A percentile compares a stretch with the other conserved stretches of the same genome.
Conservation (phyloP, 2,113 vertebrate genomes). For the Nyctereutes procyonoides region DNA sequence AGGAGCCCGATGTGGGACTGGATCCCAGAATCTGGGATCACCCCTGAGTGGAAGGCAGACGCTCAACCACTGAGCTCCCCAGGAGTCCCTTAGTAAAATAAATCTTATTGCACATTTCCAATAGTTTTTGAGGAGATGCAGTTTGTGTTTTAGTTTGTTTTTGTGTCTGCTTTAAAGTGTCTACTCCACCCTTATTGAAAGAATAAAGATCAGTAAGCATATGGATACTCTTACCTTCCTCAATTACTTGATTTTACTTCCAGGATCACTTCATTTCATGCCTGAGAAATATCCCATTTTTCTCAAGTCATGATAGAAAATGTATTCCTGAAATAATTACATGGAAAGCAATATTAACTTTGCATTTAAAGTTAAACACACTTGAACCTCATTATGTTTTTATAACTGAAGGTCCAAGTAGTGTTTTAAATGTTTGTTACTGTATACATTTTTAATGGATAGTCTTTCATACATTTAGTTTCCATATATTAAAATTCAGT, state of each 20-base stretch:
- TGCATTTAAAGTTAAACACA: background rate
- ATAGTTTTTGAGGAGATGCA: background rate
- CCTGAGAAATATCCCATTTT: background rate
- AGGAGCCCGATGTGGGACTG: too few relatives aligned
- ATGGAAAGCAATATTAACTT: background rate
- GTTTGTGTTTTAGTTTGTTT: background rate
- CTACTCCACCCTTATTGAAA: background rate
- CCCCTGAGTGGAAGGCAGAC: too few relatives aligned
- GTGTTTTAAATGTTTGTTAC: background rate
- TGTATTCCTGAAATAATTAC: background rate
- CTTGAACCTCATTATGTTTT: conserved; percentile 51
- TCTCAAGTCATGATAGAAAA: conserved; percentile 1
- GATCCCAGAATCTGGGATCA: too few relatives aligned
- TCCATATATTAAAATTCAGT: conserved; percentile 40
- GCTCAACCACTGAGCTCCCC: too few relatives aligned
- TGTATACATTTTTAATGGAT: background rate
- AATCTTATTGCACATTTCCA: conserved; percentile 8
- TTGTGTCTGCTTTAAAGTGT: background rate
- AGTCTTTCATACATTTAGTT: background rate
- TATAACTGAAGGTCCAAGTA: background rate
- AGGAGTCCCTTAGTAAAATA: background rate
- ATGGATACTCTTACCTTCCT: background rate
- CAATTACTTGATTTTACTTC: background rate
- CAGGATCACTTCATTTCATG: background rate
- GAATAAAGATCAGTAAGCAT: background rate